These are phyloP conservation scores for Cistogaster globosa DNA, from an alignment of 2,888 invertebrate genomes.

Conservation along the genomic window DNA sequence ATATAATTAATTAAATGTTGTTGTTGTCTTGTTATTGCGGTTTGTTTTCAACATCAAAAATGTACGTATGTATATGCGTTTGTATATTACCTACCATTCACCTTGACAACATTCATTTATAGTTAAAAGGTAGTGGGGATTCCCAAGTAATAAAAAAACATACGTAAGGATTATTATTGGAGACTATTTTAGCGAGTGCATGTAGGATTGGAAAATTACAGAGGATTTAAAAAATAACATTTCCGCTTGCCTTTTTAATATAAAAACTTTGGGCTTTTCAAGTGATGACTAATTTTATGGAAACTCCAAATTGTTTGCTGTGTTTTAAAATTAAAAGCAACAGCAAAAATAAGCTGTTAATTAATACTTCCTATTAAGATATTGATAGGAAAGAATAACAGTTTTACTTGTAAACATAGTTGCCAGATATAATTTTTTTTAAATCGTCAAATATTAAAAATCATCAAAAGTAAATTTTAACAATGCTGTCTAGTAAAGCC, in stretches of 20 bases:
- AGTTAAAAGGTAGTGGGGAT: conserved; percentile 14
- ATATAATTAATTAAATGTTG: background rate
- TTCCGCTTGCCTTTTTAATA: background rate
- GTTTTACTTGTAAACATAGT: no score
- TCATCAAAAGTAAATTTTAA: no score
- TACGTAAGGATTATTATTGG: conserved; percentile 38
- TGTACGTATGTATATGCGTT: background rate
- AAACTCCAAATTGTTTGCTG: no score
- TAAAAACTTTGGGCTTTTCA: background rate
- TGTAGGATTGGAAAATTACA: conserved; percentile 19
- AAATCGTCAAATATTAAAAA: no score
- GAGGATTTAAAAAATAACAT: conserved; percentile 28
- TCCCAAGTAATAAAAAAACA: conserved; percentile 26
- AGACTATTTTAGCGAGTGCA: background rate
- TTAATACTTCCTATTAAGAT: no score
- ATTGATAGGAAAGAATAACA: no score
- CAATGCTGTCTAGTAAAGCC: no score
- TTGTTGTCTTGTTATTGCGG: background rate
- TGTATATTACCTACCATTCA: background rate
- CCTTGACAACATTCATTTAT: conserved; percentile 37
- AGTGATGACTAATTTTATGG: background rate
- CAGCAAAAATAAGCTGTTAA: no score
- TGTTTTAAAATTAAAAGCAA: no score
- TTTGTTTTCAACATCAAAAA: background rate
- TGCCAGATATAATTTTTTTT: no score